Evolutionary conservation across 2,888 invertebrate species (phyloP).

Genomic region (Ophioninae sp.): DNA sequence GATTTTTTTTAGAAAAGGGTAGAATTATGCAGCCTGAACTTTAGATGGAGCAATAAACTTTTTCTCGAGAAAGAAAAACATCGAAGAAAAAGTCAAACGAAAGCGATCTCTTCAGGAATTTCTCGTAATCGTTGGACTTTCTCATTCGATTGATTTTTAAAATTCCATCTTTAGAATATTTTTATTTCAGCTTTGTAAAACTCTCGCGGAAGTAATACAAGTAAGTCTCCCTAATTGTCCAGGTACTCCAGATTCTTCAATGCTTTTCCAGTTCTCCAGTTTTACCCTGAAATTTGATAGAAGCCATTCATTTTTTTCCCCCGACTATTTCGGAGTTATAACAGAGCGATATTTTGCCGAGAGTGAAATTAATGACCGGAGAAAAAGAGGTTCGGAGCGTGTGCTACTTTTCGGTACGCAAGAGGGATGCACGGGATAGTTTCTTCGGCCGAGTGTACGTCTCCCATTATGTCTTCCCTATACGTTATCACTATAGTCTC

Average conservation of each 20-base stretch:
- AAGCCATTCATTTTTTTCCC: neutral
- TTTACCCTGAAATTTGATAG: neutral
- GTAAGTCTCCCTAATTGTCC: neutral
- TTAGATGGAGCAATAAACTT: constrained; percentile 10
- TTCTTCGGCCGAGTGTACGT: constrained; percentile 23
- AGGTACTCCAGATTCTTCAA: neutral
- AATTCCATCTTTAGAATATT: neutral
- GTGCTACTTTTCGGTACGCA: constrained; percentile 22
- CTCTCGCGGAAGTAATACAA: neutral
- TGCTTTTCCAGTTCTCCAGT: neutral
- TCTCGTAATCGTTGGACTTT: neutral
- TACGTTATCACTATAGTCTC: constrained; percentile 63
- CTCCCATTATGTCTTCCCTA: constrained; percentile 61
- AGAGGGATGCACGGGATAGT: constrained; percentile 19
- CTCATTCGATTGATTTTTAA: neutral
- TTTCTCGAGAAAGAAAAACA: neutral
- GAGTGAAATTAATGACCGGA: constrained; percentile 65
- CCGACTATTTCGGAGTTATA: neutral
- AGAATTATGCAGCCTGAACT: constrained; percentile 51
- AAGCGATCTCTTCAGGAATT: no score
- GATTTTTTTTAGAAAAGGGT: constrained; percentile 54
- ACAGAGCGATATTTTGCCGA: neutral
- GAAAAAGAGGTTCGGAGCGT: constrained; percentile 28
- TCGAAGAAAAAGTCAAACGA: neutral
- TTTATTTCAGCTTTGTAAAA: neutral